Conservation (phyloP, 2,113 vertebrate species). For the Madoqua kirkii region DNA sequence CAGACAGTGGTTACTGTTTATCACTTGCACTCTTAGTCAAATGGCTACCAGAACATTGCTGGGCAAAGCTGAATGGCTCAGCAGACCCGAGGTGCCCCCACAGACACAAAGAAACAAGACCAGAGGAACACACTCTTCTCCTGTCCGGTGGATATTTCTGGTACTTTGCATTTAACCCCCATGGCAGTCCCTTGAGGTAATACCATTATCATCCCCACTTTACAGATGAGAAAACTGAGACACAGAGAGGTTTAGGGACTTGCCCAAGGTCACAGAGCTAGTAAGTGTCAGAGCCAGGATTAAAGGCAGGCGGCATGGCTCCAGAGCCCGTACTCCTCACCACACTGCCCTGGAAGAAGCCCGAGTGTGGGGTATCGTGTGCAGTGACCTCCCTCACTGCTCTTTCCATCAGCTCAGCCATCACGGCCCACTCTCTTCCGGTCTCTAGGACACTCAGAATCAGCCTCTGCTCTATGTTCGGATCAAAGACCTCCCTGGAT, state of each 20-base stretch:
- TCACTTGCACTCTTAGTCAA: background rate
- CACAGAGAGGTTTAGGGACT: background rate
- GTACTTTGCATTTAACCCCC: background rate
- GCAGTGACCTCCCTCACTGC: too few relatives aligned
- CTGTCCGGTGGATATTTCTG: background rate
- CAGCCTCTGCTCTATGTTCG: background rate
- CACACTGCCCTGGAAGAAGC: background rate
- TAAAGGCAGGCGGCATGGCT: background rate
- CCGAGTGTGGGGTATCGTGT: accelerated
- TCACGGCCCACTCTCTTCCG: background rate
- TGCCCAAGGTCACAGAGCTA: background rate
- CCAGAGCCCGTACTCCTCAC: background rate
- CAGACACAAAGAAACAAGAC: background rate
- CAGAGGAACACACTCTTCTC: background rate
- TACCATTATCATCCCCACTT: background rate
- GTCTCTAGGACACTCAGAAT: background rate
- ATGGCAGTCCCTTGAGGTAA: background rate
- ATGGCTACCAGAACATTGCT: background rate
- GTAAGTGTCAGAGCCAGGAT: background rate
- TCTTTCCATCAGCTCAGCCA: background rate
- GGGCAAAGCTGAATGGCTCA: background rate
- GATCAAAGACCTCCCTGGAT: background rate
- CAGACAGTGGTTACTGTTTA: background rate
- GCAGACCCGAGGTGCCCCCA: background rate
- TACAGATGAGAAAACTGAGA: background rate